Percentiles rank a stretch among this genome's conserved stretches.
These are phyloP conservation scores for Synanthedon formicaeformis DNA, from an alignment of 2,888 invertebrate genomes.

Conservation along the genomic window DNA sequence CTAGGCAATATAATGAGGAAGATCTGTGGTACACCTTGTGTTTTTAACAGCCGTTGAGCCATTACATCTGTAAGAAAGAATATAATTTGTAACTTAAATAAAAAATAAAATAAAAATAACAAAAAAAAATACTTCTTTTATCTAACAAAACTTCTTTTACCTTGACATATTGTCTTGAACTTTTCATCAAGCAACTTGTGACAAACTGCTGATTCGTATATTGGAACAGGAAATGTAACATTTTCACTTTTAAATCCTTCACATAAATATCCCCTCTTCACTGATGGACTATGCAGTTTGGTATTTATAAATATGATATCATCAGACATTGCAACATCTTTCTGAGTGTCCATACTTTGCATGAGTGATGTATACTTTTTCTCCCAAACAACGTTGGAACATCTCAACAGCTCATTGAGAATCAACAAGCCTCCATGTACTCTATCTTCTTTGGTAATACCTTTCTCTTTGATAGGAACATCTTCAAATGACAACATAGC, in stretches of 20 bases:
- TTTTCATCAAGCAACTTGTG: conserved; percentile 84
- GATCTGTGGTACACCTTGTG: conserved; percentile 86
- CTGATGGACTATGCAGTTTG: conserved; percentile 70
- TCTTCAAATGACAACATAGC: conserved; percentile 85
- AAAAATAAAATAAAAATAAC: background rate
- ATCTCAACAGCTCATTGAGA: conserved; percentile 92
- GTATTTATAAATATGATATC: conserved; percentile 72
- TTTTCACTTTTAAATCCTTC: conserved; percentile 64
- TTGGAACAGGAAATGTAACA: conserved; percentile 67
- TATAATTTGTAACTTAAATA: background rate
- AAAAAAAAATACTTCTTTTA: background rate
- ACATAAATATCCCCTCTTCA: conserved; percentile 63
- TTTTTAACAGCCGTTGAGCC: conserved; percentile 80
- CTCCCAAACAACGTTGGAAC: conserved; percentile 91
- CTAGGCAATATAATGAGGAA: conserved; percentile 89
- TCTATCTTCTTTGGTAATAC: conserved; percentile 87
- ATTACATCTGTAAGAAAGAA: conserved; percentile 74
- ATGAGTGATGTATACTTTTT: conserved; percentile 80
- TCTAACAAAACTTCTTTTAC: conserved; percentile 21
- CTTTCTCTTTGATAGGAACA: conserved; percentile 74
- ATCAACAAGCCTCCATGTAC: conserved; percentile 93
- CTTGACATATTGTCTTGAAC: conserved; percentile 82
- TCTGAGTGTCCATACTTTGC: conserved; percentile 64
- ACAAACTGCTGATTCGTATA: conserved; percentile 90
- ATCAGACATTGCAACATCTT: conserved; percentile 58